phyloP scores from a whole-genome alignment of 2,113 vertebrate species.

The Taxidea taxus region DNA sequence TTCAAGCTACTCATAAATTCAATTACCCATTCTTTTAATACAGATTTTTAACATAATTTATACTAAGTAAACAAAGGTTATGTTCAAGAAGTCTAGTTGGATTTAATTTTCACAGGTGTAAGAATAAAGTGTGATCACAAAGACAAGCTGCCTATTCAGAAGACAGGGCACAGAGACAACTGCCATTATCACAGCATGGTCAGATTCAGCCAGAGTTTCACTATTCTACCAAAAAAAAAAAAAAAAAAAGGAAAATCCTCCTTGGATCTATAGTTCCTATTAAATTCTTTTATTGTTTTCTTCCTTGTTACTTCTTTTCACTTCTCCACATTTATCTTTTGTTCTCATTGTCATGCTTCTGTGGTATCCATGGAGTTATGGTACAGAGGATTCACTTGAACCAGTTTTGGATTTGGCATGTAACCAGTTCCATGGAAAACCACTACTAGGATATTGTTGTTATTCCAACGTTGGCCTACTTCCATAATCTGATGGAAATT shows the following conservation, averaged over 20 bases:
- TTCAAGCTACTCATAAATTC: background rate
- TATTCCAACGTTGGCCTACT: background rate
- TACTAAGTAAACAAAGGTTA: constrained; percentile 29
- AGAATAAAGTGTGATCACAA: background rate
- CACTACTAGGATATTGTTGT: background rate
- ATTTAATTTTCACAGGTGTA: background rate
- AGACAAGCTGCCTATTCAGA: background rate
- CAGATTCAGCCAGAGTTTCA: background rate
- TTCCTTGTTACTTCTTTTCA: background rate
- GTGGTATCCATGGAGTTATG: background rate
- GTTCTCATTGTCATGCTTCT: background rate
- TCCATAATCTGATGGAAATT: background rate
- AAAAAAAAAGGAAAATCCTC: background rate
- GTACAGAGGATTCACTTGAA: background rate
- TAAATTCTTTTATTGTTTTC: background rate
- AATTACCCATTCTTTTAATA: constrained; percentile 26
- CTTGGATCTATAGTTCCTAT: background rate
- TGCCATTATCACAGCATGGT: background rate
- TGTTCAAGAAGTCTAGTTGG: background rate
- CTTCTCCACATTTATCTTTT: background rate
- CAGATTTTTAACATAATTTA: constrained; percentile 6
- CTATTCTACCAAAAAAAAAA: background rate
- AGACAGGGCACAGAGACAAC: background rate
- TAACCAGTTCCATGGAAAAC: background rate
- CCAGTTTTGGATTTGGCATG: background rate